Base-by-base conservation (phyloP, 2,888 invertebrate species). In the Pristionchus maxplancki region DNA sequence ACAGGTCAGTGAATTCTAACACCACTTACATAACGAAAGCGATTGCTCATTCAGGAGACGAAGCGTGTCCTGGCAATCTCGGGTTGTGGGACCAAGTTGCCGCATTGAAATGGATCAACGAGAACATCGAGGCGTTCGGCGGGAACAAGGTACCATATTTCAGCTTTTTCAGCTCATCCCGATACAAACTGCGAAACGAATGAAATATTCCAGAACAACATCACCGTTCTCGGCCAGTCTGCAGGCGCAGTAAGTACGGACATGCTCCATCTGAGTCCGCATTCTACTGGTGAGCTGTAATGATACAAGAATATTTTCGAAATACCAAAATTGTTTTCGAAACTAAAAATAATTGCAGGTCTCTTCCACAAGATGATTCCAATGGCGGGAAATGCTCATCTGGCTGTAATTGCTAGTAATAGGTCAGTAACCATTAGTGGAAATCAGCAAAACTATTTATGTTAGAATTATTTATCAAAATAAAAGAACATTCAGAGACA, bases 1-100 rank as follows among this genome's bases (percentile, higher is more conserved):
- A 93, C 93, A 28, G 92, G 92, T n/a, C 0, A 3, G 48, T 74
- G n/a, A n/a, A n/a, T n/a, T n/a, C n/a, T n/a, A n/a, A n/a, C n/a
- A 31, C 1, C n/a, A n/a, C n/a, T n/a, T n/a, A n/a, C n/a, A n/a
- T n/a, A n/a, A n/a, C n/a, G n/a, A n/a, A n/a, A n/a, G n/a, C n/a
- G n/a, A n/a, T n/a, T n/a, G n/a, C n/a, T n/a, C n/a, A n/a, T 71
- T 24, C 6, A 81, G 81, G 50, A 50, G 92, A 92, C 88, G 90
- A 90, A 50, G 90, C 90, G 8, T 93, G 93, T 87, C 91, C 92
- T 8, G 93, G 93, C 24, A 94, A 94, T 85, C 88, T 91, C 28
- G 94, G 93, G 3, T 89, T 94, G 6, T 94, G 93, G 93, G 93
- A 93, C 81, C 91, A 91, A 91, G 92, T 91, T 17, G 90, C 91